Evolutionary conservation across 2,797 vertebrate species (phyloP), one percentile per base, ranked within the genome.

Genomic region (Carapus acus): DNA sequence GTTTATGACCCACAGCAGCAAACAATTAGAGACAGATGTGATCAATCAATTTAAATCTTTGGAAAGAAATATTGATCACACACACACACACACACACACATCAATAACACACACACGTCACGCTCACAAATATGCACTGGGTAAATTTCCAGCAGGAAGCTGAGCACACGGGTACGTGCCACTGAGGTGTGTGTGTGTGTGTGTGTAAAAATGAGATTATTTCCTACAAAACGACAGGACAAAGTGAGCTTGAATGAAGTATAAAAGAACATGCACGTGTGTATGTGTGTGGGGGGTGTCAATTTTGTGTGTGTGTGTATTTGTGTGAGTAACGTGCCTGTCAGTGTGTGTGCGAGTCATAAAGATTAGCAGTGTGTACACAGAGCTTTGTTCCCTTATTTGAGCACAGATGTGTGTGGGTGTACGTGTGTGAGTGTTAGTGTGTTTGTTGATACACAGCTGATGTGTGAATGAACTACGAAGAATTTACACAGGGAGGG

Each of bases 221-320:
- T 61, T 69, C 65, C 75, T 29, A 38, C 79, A 74, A 79, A 81
- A 49, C n/a, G 2, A 49, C 42, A 59, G 65, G 59, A 61, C 59
- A 51, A 39, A 19, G 33, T 18, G 62, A 68, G 27, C 44, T 27
- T 48, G 46, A 33, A 27, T 11, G 2, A 45, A 4, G n/a, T 45
- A 33, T 29, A 39, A 46, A 51, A 45, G 16, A 43, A 12, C 19
- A 22, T n/a, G 14, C 47, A 49, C 21, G 22, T 38, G 16, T 22
- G 19, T 33, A 33, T 33, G 12, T 33, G 8, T 29, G 29, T 20
- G 43, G 24, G 4, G 24, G 4, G 24, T 27, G 24, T 27, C 5
- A n/a, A n/a, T n/a, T n/a, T n/a, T 27, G 23, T 40, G 53, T 49
- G 24, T 51, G 60, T 64, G 51, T n/a, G 42, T 43, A 9, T 27